Evolutionary conservation across 2,888 invertebrate genomes (phyloP), one percentile per base, ranked within the genome.

Genomic region (Masnerella sp.): DNA sequence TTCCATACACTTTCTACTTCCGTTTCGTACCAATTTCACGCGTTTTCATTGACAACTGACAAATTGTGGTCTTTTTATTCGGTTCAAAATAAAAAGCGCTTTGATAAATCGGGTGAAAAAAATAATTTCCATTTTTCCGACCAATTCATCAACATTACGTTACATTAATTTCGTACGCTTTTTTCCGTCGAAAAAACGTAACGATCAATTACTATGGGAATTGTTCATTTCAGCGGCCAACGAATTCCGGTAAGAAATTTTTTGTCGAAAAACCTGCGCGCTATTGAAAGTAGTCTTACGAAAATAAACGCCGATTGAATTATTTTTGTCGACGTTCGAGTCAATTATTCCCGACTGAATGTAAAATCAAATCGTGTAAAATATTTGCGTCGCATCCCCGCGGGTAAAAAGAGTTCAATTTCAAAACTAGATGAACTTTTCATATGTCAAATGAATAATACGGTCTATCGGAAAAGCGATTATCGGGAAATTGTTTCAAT

Each of bases 341-440:
- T 51, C 71, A 71, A 71, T 71, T 71, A 71, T 64, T 71, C 58
- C 32, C 45, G 61, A 32, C 58, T 58, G 71, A 64, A 56, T 62
- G 61, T 70, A 62, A 62, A 70, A 64, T 71, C 58, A 71, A 71
- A 51, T 52, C 45, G 56, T 64, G 56, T 64, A 64, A 64, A 71
- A 64, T 71, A 58, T 64, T 64, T 71, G 71, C 43, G 51, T 8
- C 51, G 28, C 40, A 25, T 64, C 20, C 51, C 45, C 40, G 20
- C 34, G 47, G 62, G 58, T 58, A 51, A 71, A 58, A 71, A 52
- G 58, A 64, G 58, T 71, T 71, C 58, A 58, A 64, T 71, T 58
- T 64, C 43, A 64, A 71, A 64, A 58, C 64, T 71, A 52, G 58
- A 62, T 70, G 56, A 71, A 71, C 64, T 71, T 71, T 71, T 64